Conservation (phyloP, 1,140 invertebrate genomes). For the Eufriesea mexicana region DNA sequence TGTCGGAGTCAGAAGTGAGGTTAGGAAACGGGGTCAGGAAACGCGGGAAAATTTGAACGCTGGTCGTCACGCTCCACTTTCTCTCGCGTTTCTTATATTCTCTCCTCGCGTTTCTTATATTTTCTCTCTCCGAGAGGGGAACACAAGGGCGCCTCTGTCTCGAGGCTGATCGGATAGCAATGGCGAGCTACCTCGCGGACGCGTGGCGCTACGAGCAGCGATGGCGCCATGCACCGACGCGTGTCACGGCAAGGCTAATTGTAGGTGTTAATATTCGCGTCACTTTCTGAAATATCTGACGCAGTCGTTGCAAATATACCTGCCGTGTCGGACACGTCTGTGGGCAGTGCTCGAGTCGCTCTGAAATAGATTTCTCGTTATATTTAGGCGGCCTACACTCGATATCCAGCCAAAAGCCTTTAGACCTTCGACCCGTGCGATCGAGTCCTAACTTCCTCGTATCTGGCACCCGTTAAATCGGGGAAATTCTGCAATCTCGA, state of each 20-base stretch:
- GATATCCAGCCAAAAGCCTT: slow-evolving; percentile 79
- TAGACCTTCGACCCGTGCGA: slow-evolving; percentile 71
- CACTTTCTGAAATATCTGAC: slow-evolving; percentile 72
- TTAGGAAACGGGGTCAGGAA: too few relatives aligned
- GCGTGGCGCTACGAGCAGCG: background rate
- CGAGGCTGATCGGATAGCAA: too few relatives aligned
- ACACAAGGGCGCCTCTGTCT: too few relatives aligned
- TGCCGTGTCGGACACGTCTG: slow-evolving; percentile 60
- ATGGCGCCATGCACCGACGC: background rate
- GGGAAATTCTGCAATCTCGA: too few relatives aligned
- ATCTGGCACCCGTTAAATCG: background rate
- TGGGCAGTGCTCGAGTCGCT: slow-evolving; percentile 65
- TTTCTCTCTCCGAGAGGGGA: too few relatives aligned
- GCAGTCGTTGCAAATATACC: slow-evolving; percentile 70
- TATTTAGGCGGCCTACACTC: slow-evolving; percentile 81
- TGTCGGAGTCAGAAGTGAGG: too few relatives aligned
- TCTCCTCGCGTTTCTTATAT: too few relatives aligned
- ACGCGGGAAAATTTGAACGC: too few relatives aligned
- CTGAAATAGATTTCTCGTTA: slow-evolving; percentile 79
- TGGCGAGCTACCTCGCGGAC: too few relatives aligned
- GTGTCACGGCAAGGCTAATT: slow-evolving; percentile 36
- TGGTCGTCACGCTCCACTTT: too few relatives aligned
- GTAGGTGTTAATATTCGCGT: slow-evolving; percentile 69
- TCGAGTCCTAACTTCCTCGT: slow-evolving; percentile 38
- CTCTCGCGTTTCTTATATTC: too few relatives aligned